Evolutionary conservation across 2,888 invertebrate genomes (phyloP).

Genomic region (Athrips mouffetella): DNA sequence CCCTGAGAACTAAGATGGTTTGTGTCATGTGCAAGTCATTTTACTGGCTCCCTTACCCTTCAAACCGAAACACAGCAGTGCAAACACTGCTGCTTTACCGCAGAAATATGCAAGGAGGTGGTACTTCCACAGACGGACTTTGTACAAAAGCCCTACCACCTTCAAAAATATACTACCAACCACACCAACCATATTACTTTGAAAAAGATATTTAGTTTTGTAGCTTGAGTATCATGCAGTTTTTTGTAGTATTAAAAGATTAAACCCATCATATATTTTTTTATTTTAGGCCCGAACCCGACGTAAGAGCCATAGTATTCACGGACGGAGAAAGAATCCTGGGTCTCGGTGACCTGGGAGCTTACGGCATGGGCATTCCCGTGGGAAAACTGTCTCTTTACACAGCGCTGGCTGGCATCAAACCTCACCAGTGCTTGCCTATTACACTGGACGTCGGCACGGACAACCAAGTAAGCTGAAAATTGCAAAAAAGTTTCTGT

Average conservation of each 20-base stretch:
- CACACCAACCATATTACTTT: no score
- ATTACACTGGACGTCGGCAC: constrained; percentile 97
- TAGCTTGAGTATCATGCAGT: neutral
- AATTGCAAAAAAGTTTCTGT: neutral
- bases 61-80: no score
- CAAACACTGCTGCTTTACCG: no score
- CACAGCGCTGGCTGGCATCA: constrained; percentile 97
- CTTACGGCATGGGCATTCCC: constrained; percentile 98
- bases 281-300: constrained; percentile 85
- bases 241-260: neutral
- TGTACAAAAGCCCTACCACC: no score
- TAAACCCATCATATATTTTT: no score
- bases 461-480: constrained; percentile 86
- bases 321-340: constrained; percentile 98
- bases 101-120: no score
- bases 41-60: no score
- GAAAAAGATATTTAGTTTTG: no score
- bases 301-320: constrained; percentile 92
- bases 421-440: constrained; percentile 96
- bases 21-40: no score
- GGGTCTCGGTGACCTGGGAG: constrained; percentile 97
- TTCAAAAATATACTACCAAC: no score
- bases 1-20: no score
- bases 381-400: constrained; percentile 97
- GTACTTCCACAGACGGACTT: no score